Evolutionary conservation across 2,797 vertebrate species (phyloP).

Genomic region (Poliocrania exsul): DNA sequence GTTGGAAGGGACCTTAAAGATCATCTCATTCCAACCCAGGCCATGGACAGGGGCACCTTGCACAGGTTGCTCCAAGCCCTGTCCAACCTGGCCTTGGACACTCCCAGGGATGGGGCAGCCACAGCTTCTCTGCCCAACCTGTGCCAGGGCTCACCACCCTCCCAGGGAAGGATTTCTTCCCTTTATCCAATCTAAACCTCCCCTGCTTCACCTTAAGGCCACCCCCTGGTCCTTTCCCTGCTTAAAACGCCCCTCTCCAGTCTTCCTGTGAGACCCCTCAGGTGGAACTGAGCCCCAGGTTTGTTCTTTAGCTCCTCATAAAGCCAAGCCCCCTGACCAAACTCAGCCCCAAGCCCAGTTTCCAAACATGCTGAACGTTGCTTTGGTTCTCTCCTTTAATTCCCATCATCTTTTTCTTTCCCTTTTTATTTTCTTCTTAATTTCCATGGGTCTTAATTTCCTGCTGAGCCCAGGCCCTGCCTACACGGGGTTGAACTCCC

Average conservation of each 20-base stretch:
- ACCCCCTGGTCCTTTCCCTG: not conserved
- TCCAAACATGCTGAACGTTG: fast-evolving
- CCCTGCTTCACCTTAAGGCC: not conserved
- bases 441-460: conserved; percentile 43
- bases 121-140: not conserved
- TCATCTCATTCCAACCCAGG: not conserved
- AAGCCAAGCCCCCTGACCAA: not conserved
- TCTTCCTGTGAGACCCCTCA: not conserved
- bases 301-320: not conserved
- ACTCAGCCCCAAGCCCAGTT: not conserved
- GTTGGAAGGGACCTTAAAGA: not conserved
- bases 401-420: not conserved
- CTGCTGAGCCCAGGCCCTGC: conserved; percentile 3
- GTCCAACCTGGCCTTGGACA: not conserved
- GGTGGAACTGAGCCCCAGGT: not conserved
- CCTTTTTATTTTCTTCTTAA: not conserved
- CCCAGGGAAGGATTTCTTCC: fast-evolving
- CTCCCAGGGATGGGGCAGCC: not conserved
- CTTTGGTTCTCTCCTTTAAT: not conserved
- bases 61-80: not conserved
- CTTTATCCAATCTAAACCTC: not conserved
- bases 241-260: not conserved
- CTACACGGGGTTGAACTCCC: not conserved
- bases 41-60: not conserved
- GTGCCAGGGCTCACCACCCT: fast-evolving